Base-by-base conservation (phyloP, 2,113 vertebrate species). In the Tichodroma muraria region DNA sequence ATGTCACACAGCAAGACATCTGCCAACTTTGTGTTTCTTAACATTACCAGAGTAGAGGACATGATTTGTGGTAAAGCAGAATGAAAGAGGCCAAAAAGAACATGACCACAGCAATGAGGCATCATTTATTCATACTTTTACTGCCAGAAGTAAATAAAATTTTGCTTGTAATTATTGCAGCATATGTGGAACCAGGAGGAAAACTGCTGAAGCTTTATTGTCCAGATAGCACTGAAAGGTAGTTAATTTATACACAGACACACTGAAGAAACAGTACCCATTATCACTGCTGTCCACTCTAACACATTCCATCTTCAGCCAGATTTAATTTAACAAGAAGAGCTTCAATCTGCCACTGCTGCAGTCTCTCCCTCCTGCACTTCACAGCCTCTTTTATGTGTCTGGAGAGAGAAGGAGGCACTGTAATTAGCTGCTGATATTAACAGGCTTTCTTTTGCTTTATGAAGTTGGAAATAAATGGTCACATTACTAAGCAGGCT, bases 321-420 rank as follows among this genome's bases (percentile, higher is more conserved):
- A 84, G 92, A 93, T 96, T 96, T 96, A 96, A 97, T 97, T 96
- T 95, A 95, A 90, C 50, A 80, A 87, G 75, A 92, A 84, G 70
- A 97, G 35, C 60, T 75, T 97, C 93, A 94, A 91, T 96, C 90
- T 95, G 89, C 94, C 77, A 40, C 78, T 93, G 94, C 72, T 89
- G 79, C 92, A 57, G 81, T 81, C 65, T 94, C 76, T 95, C 50
- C 65, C 66, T 91, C 87, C 73, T 61, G 69, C 69, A 86, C 92
- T 95, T 95, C 92, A 94, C 65, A 83, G 87, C 60, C 73, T 68
- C 95, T 95, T 96, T 97, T 92, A 92, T 95, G 86, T 88, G 65
- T 54, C 59, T 95, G 81, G 89, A 93, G 88, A 96, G 94, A 86
- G 92, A 91, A 93, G 84, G 88, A 96, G 79, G 76, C 3, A 0